Evolutionary conservation across 2,113 vertebrate species (phyloP).

Genomic region (Chaenogobius annularis): DNA sequence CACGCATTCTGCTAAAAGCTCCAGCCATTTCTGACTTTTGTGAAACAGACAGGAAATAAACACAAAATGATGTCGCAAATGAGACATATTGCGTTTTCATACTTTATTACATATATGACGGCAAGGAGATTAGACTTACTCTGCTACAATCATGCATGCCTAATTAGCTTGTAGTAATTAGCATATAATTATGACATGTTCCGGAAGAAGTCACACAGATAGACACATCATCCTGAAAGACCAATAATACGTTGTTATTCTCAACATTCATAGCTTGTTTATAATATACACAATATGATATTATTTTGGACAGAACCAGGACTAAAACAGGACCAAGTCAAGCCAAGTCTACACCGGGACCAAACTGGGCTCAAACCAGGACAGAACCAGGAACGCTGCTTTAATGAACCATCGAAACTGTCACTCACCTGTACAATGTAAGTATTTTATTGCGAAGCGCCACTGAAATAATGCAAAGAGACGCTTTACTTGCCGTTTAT

Average conservation of each 20-base stretch:
- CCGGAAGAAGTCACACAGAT: slow-evolving; percentile 1
- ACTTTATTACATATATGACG: slow-evolving; percentile 1
- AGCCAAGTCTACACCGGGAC: no score
- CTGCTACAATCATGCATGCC: neutral
- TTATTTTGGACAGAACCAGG: no score
- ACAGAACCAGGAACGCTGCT: no score
- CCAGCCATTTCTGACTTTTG: neutral
- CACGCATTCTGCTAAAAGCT: neutral
- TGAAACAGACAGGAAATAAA: neutral
- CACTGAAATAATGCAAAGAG: no score
- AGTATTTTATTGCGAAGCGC: no score
- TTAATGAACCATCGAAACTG: no score
- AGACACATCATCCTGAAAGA: neutral
- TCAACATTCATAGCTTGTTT: neutral
- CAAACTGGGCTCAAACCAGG: no score
- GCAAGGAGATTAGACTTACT: neutral
- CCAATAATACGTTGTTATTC: neutral
- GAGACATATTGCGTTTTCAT: neutral
- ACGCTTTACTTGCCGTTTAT: no score
- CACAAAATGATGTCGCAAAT: neutral
- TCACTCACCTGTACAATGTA: no score
- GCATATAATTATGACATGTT: slow-evolving; percentile 9
- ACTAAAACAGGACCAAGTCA: no score
- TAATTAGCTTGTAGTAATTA: neutral
- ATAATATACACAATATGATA: neutral